phyloP scores from a whole-genome alignment of 2,888 invertebrate genomes.

The Cinara cedri region DNA sequence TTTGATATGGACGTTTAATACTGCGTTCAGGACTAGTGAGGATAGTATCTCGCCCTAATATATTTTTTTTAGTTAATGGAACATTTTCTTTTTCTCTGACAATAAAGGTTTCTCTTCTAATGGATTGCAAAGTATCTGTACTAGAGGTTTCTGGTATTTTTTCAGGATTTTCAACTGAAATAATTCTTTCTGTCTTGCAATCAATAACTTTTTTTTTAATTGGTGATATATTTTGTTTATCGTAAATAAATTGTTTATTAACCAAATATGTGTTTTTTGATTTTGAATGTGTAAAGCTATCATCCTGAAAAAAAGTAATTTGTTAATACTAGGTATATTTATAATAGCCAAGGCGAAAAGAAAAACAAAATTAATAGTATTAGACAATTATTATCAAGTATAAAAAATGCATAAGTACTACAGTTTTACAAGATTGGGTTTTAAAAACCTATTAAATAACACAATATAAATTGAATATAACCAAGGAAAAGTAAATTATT shows the following conservation, averaged over 20 bases:
- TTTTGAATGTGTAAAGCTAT: neutral
- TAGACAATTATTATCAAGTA: no score
- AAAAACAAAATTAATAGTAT: neutral
- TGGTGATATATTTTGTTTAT: neutral
- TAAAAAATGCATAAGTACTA: no score
- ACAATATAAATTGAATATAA: neutral
- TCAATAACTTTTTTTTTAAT: neutral
- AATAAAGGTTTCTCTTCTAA: conserved; percentile 56
- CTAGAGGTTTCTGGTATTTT: neutral
- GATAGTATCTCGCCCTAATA: conserved; percentile 47
- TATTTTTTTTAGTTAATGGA: conserved; percentile 24
- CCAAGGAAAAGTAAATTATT: no score
- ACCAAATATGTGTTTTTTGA: conserved; percentile 2
- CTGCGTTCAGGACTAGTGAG: conserved; percentile 46
- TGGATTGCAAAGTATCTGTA: neutral
- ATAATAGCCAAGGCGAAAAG: neutral
- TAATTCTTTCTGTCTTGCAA: neutral
- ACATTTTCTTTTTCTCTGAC: conserved; percentile 58
- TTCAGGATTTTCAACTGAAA: neutral
- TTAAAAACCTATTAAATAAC: neutral
- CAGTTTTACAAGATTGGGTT: no score
- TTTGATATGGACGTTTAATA: conserved; percentile 43
- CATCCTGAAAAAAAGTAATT: conserved; percentile 17
- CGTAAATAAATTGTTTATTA: neutral
- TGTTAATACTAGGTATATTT: neutral